phyloP scores from a whole-genome alignment of 2,113 vertebrate genomes.

The Thalassoma bifasciatum region DNA sequence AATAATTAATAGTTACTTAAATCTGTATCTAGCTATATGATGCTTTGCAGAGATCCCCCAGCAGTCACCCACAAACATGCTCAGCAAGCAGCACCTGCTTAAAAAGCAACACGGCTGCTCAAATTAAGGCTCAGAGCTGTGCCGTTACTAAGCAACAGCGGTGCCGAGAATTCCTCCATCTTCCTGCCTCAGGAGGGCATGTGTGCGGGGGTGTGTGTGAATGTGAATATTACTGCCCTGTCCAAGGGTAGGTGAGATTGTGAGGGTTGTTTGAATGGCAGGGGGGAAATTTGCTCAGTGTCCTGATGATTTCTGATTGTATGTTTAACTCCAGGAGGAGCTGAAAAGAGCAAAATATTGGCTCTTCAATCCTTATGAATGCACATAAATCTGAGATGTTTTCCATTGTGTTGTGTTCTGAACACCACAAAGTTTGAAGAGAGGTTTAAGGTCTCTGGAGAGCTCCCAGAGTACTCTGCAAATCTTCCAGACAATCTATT shows the following conservation, averaged over 20 bases:
- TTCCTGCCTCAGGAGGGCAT: conserved; percentile 46
- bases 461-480: conserved; percentile 37
- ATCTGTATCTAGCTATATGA: not conserved
- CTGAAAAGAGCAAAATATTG: conserved; percentile 33
- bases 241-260: not conserved
- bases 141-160: conserved; percentile 77
- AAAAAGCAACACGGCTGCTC: conserved; percentile 42
- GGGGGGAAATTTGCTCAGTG: conserved; percentile 29
- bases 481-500: conserved; percentile 51
- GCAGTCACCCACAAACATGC: not conserved
- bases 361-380: conserved; percentile 26
- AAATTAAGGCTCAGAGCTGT: conserved; percentile 48
- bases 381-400: conserved; percentile 2
- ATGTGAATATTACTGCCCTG: conserved; percentile 15
- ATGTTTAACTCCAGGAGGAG: conserved; percentile 1
- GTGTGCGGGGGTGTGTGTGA: conserved; percentile 27
- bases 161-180: conserved; percentile 66
- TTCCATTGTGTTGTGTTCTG: conserved; percentile 24
- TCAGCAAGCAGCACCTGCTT: conserved; percentile 51
- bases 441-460: conserved; percentile 26
- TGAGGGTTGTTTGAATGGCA: conserved; percentile 11
- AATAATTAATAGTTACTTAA: not conserved
- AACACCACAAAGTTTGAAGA: conserved; percentile 1
- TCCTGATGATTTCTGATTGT: conserved; percentile 50
- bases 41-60: conserved; percentile 4